phyloP scores from a whole-genome alignment of 2,888 invertebrate genomes.

The Lypha dubia region DNA sequence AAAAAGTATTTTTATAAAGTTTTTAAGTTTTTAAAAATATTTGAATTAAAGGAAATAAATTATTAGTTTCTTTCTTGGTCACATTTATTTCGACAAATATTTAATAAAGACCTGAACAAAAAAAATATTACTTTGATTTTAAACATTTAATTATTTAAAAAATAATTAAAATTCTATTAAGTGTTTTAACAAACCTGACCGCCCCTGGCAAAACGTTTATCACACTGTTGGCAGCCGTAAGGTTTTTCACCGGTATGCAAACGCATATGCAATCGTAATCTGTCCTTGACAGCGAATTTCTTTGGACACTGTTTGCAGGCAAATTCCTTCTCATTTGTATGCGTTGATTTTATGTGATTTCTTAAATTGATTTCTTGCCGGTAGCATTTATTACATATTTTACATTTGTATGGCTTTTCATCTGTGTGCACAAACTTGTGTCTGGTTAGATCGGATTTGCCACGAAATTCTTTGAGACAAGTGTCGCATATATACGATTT shows the following conservation, averaged over 20 bases:
- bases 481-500: conserved; percentile 85
- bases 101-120: too few species aligned
- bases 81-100: too few species aligned
- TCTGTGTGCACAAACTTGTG: conserved; percentile 88
- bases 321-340: conserved; percentile 84
- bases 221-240: conserved; percentile 86
- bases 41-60: too few species aligned
- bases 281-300: conserved; percentile 90
- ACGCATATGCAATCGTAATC: conserved; percentile 89
- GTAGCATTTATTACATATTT: conserved; percentile 86
- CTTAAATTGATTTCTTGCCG: conserved; percentile 87
- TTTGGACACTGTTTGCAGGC: conserved; percentile 90
- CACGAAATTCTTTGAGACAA: conserved; percentile 87
- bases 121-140: too few species aligned
- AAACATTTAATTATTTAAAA: background rate
- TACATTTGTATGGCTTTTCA: conserved; percentile 86
- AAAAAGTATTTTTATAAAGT: too few species aligned
- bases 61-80: too few species aligned
- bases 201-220: conserved; percentile 88
- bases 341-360: conserved; percentile 85
- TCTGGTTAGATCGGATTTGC: conserved; percentile 87
- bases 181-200: conserved; percentile 85
- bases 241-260: conserved; percentile 89
- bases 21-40: too few species aligned
- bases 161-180: background rate